Conservation (phyloP, 2,797 vertebrate genomes). For the Okamejei kenojei region DNA sequence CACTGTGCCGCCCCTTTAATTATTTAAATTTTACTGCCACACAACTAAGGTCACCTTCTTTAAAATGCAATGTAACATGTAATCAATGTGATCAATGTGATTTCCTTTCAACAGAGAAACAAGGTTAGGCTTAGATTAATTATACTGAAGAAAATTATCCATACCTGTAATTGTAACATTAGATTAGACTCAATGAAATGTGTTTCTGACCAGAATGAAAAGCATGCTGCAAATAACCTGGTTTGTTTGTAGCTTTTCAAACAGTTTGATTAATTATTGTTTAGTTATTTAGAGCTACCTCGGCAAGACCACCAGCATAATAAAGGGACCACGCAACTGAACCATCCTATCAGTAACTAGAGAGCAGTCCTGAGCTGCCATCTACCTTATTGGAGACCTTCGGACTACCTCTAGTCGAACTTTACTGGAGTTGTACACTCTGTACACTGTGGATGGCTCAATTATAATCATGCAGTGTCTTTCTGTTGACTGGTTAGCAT, state of each 20-base stretch:
- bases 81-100: not conserved
- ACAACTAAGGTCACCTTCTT: not conserved
- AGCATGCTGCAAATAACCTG: not conserved
- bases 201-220: not conserved
- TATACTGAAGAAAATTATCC: not conserved
- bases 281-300: no score
- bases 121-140: not conserved
- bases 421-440: no score
- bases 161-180: not conserved
- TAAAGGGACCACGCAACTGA: no score
- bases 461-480: no score
- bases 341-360: no score
- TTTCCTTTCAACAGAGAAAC: not conserved
- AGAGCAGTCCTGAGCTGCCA: no score
- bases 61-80: not conserved
- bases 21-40: not conserved
- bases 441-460: no score
- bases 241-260: not conserved
- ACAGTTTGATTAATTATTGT: not conserved
- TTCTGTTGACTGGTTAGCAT: no score
- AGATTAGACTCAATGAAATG: not conserved
- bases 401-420: no score
- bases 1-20: not conserved
- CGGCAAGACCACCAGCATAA: no score
- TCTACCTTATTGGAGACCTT: no score